Evolutionary conservation across 2,888 invertebrate species (phyloP), one percentile per base, ranked within the genome.

Genomic region (Dicyrtoma fusca): DNA sequence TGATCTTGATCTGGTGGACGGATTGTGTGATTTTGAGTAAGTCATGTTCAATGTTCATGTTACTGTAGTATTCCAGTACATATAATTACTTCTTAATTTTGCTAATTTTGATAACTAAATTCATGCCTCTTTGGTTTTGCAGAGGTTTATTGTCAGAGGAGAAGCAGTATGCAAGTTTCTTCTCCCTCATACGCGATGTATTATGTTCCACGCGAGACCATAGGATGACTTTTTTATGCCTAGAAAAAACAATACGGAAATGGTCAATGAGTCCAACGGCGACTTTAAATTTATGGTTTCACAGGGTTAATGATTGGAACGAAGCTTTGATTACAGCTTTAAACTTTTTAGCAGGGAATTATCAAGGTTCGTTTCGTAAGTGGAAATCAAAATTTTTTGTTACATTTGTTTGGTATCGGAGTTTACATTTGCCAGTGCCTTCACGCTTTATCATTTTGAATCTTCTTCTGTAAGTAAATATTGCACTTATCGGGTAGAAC

Each of bases 191-290:
- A 34, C 87, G 96, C 5, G 95, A 95, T 81, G 88, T 96, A 72
- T 92, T 97, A 81, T 92, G 92, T 68, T 92, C 93, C 0, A 89
- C 92, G 5, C 88, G 89, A 0, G 94, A 95, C 78, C 93, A 93
- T 82, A 88, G 95, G 57, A 92, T 95, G 84, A 90, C 91, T 26
- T 88, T 91, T 75, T 86, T 87, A 6, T 89, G 92, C 82, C 84
- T 92, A 89, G 85, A 92, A 93, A 83, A 91, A 78, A 86, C 91
- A 42, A 87, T 93, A 11, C 86, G 87, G 61, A 87, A 88, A 0
- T 94, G 93, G 87, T 88, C 92, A 81, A 87, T 88, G 66, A 92
- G 92, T 82, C 92, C 92, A 0, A 91, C 92, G 62, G 91, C 92
- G 1, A 90, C 92, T 0, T 85, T 92, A 6, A 93, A 92, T 80